phyloP scores from a whole-genome alignment of 2,888 invertebrate genomes.

The Endomychus coccineus region DNA sequence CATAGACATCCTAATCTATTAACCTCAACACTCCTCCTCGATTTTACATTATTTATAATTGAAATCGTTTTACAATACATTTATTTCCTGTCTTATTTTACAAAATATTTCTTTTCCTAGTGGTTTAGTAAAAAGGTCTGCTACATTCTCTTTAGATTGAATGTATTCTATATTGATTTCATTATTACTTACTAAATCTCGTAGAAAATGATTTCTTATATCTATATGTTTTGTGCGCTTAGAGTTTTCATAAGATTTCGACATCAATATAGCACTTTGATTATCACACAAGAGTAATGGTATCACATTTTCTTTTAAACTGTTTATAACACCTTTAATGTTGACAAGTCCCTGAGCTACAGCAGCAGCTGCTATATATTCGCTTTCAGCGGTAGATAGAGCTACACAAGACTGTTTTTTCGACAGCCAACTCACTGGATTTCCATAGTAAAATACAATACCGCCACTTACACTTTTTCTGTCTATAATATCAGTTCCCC shows the following conservation, averaged over 20 bases:
- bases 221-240: conserved; percentile 15
- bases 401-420: conserved; percentile 17
- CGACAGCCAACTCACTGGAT: conserved; percentile 16
- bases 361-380: conserved; percentile 15
- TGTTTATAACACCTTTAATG: conserved; percentile 12
- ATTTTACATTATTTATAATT: too few relatives aligned
- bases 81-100: too few relatives aligned
- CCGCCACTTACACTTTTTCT: conserved; percentile 16
- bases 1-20: too few relatives aligned
- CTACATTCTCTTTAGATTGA: too few relatives aligned
- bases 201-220: too few relatives aligned
- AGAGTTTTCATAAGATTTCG: conserved; percentile 10
- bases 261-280: conserved; percentile 8
- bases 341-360: conserved; percentile 10
- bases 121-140: too few relatives aligned
- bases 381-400: conserved; percentile 15
- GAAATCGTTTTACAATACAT: too few relatives aligned
- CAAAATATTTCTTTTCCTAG: too few relatives aligned
- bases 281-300: conserved; percentile 8
- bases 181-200: too few relatives aligned
- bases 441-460: conserved; percentile 9
- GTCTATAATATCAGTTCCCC: conserved; percentile 11
- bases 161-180: too few relatives aligned
- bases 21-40: too few relatives aligned
- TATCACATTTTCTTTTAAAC: conserved; percentile 3